phyloP scores from a whole-genome alignment of 2,797 vertebrate species.

The Otolemur crassicaudatus region DNA sequence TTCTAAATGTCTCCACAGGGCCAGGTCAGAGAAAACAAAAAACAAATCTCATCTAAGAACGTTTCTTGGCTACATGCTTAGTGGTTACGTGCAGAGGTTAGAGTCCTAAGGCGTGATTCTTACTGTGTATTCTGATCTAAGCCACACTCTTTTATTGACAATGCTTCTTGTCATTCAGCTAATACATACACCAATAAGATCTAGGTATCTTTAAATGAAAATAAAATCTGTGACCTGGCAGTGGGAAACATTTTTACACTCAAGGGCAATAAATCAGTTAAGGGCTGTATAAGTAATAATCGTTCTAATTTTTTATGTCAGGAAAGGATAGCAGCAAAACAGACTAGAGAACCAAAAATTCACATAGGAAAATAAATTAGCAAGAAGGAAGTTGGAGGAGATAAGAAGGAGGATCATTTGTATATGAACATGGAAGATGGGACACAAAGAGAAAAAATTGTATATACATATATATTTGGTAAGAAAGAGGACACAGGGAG shows the following conservation, averaged over 20 bases:
- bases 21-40: not conserved
- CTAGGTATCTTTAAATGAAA: not conserved
- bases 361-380: not conserved
- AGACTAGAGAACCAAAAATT: not conserved
- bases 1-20: not conserved
- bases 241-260: not conserved
- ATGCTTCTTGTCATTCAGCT: not conserved
- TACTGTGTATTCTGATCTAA: not conserved
- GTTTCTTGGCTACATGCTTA: not conserved
- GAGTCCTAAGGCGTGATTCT: not conserved
- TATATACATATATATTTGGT: not conserved
- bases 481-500: not conserved
- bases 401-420: not conserved
- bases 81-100: not conserved
- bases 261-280: not conserved
- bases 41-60: not conserved
- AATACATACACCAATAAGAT: not conserved
- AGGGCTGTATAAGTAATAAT: not conserved
- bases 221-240: not conserved
- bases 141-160: not conserved
- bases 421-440: not conserved
- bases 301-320: conserved; percentile 28
- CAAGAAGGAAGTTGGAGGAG: not conserved
- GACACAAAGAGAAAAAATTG: not conserved
- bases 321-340: not conserved